Base-by-base conservation (phyloP, 2,113 vertebrate species). In the Nesogale talazaci region DNA sequence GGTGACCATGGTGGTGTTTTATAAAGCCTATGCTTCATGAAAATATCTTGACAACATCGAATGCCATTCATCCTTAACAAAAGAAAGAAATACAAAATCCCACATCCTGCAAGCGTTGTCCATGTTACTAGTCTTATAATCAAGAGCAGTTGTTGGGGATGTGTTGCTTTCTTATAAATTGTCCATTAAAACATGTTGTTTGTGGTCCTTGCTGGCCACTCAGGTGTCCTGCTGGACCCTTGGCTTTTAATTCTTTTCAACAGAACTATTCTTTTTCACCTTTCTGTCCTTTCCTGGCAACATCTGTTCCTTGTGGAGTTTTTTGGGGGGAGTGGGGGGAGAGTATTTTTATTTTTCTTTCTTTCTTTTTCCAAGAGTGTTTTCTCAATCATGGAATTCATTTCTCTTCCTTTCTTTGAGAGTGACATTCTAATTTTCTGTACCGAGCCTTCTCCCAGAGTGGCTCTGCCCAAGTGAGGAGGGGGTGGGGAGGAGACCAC, bases 391-490 rank as follows among this genome's bases (percentile, higher is more conserved):
- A 0, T 86, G 76, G 78, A 67, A 65, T 91, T 92, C 59, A 76
- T 90, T 88, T 69, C 36, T 93, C 69, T 92, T 59, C 40, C 84
- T 91, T 92, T 76, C 90, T 87, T 77, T 29, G 11, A 83, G 85
- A 88, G 70, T 65, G 87, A 77, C 81, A 77, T 69, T 90, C 91
- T 96, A 17, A 91, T 90, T 93, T 94, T 93, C 87, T 36, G 34
- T 59, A 0, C 57, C 0, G 38, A 94, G 31, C 56, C 67, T 19
- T 80, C 16, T 27, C 6, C 8, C 0, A 0, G 56, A 31, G 46
- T 3, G 61, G 4, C 14, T 83, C 52, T 20, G 70, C 61, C 65
- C 29, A 14, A 9, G 0, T 36, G 2, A 3, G 1, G 25, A 25
- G 29, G 27, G 1, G 1, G 2, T 4, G 1, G 17, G 42, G 29